Evolutionary conservation across 2,797 vertebrate species (phyloP).

Genomic region (Eospalax fontanierii): DNA sequence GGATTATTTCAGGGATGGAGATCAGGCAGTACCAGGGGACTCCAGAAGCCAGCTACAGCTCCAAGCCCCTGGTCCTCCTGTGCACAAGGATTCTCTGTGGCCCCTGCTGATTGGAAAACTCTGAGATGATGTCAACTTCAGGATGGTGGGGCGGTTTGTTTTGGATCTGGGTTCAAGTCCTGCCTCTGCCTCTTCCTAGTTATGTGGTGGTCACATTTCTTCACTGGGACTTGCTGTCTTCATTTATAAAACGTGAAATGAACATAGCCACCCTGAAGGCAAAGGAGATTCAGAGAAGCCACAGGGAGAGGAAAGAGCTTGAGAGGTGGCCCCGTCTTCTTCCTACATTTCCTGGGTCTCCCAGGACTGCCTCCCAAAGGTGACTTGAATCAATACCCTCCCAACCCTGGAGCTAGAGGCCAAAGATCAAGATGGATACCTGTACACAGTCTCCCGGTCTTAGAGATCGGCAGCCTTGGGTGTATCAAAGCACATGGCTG

Average conservation of each 20-base stretch:
- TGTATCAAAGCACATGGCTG: neutral
- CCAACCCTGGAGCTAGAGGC: neutral
- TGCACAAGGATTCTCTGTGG: too few relatives aligned
- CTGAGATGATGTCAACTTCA: fast-evolving
- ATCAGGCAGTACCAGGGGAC: neutral
- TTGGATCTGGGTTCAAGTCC: neutral
- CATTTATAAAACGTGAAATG: neutral
- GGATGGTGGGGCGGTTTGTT: fast-evolving
- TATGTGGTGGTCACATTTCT: fast-evolving
- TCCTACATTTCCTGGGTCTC: neutral
- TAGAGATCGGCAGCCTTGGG: fast-evolving
- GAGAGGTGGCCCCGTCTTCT: neutral
- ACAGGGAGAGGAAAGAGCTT: fast-evolving
- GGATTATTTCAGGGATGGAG: fast-evolving
- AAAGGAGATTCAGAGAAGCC: neutral
- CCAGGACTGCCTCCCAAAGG: neutral
- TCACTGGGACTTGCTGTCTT: neutral
- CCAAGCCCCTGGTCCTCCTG: neutral
- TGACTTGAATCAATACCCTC: neutral
- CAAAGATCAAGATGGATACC: neutral
- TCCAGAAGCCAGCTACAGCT: too few relatives aligned
- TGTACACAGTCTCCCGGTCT: neutral
- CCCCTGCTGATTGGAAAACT: neutral
- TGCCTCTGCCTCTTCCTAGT: neutral
- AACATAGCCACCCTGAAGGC: neutral